These are phyloP conservation scores for Acanthoscelides obtectus DNA, from an alignment of 2,888 invertebrate genomes.

Conservation along the genomic window DNA sequence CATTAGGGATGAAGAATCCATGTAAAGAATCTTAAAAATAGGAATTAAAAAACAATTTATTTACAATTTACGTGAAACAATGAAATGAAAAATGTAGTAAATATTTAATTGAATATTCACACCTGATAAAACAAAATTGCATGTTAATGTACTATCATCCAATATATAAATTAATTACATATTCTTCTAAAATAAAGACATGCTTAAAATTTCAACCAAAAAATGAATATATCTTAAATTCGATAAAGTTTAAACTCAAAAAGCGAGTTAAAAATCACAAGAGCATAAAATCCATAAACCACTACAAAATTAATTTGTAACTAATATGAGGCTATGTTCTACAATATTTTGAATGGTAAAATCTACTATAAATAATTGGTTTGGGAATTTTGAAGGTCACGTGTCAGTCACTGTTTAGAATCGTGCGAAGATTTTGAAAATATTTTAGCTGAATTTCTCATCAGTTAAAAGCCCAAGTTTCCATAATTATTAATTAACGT, in stretches of 20 bases:
- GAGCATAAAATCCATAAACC: not conserved
- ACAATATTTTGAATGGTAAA: not conserved
- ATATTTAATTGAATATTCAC: not conserved
- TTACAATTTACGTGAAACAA: not conserved
- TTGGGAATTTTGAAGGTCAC: not conserved
- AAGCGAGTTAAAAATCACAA: too few relatives aligned
- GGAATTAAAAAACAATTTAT: not conserved
- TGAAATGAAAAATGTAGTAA: not conserved
- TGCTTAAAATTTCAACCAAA: not conserved
- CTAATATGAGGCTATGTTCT: not conserved
- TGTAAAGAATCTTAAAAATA: not conserved
- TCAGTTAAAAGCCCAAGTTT: too few relatives aligned
- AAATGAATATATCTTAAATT: not conserved
- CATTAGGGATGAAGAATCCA: slow-evolving; percentile 11
- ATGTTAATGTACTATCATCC: not conserved
- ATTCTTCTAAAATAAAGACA: not conserved
- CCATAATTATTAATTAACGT: too few relatives aligned
- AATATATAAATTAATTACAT: not conserved
- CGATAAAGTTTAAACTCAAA: not conserved
- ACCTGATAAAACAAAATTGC: not conserved
- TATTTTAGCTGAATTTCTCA: too few relatives aligned
- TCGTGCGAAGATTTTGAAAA: too few relatives aligned
- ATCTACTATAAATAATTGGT: not conserved
- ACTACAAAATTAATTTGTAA: not conserved
- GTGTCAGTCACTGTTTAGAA: too few relatives aligned